Evolutionary conservation across 2,888 invertebrate species (phyloP).

Genomic region (Papilio demoleus): DNA sequence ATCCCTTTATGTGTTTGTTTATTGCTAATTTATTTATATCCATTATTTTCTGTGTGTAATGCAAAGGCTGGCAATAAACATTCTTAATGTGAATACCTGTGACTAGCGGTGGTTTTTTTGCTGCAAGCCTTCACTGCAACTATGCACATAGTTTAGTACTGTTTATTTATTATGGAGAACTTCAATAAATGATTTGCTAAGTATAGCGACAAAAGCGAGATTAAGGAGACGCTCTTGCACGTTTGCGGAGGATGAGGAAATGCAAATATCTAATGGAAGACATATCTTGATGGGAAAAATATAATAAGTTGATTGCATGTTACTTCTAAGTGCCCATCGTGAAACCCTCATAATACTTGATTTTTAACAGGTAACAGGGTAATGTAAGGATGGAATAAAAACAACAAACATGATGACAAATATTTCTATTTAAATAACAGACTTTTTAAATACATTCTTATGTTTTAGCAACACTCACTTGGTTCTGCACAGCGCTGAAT

Average conservation of each 20-base stretch:
- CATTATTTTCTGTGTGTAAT: no score
- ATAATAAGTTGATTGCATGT: no score
- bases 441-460: constrained; percentile 80
- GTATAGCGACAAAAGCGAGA: no score
- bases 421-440: constrained; percentile 77
- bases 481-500: constrained; percentile 68
- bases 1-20: no score
- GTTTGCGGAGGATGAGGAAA: background rate
- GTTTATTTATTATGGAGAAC: background rate
- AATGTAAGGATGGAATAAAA: constrained; percentile 51
- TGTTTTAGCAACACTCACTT: constrained; percentile 69
- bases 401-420: constrained; percentile 57
- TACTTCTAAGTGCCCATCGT: no score
- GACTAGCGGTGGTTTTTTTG: background rate
- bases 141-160: no score
- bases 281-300: no score
- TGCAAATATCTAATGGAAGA: background rate
- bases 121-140: background rate
- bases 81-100: background rate
- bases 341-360: no score
- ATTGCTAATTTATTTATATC: no score
- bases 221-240: background rate
- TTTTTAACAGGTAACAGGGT: background rate
- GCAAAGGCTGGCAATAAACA: no score
- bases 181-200: no score